phyloP scores from a whole-genome alignment of 2,888 invertebrate genomes.

The Thelaira solivaga region DNA sequence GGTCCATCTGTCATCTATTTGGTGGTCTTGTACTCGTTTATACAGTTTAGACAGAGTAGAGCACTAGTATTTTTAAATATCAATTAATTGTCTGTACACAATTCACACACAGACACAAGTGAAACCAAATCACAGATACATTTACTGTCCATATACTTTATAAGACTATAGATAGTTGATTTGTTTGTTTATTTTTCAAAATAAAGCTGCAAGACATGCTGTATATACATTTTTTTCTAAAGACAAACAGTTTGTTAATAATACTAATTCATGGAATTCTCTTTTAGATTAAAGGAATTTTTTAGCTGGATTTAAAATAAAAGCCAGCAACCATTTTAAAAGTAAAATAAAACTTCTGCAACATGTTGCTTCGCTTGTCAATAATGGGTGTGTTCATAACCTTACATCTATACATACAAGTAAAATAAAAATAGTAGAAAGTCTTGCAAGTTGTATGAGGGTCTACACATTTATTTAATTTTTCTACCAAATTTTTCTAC shows the following conservation, averaged over 20 bases:
- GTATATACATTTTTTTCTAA: background rate
- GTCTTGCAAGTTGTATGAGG: no score
- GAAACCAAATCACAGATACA: background rate
- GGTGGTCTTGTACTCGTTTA: conserved; percentile 23
- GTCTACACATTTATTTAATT: no score
- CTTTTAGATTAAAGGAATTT: background rate
- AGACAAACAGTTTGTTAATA: background rate
- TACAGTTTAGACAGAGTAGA: conserved; percentile 30
- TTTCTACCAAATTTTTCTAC: no score
- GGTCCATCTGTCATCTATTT: conserved; percentile 33
- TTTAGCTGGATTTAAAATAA: no score
- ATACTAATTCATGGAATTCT: background rate
- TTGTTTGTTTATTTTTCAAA: conserved; percentile 46
- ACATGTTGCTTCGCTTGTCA: no score
- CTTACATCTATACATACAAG: no score
- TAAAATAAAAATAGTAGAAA: no score
- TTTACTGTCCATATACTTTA: background rate
- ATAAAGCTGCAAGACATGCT: conserved; percentile 9
- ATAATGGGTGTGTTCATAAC: no score
- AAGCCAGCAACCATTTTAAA: no score
- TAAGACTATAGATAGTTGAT: conserved; percentile 15
- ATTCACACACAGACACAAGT: conserved; percentile 8
- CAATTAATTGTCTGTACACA: conserved; percentile 54
- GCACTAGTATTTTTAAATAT: conserved; percentile 50
- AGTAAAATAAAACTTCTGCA: no score